Evolutionary conservation across 2,888 invertebrate genomes (phyloP).

Genomic region (Caenorhabditis panamensis): DNA sequence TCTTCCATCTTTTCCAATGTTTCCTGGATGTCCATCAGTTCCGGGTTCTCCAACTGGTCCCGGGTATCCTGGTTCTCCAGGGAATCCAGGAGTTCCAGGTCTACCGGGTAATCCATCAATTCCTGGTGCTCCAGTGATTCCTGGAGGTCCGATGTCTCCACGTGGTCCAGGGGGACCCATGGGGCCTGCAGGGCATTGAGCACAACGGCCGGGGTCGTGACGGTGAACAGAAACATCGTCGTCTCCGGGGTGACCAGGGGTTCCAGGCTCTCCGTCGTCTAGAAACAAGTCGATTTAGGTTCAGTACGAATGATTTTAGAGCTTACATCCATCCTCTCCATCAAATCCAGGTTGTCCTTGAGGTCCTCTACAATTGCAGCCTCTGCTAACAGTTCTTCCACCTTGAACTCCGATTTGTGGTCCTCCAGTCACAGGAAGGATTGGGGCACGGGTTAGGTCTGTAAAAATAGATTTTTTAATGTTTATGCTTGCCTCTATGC

Average conservation of each 20-base stretch:
- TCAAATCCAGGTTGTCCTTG: constrained; percentile 56
- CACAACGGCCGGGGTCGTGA: constrained; percentile 59
- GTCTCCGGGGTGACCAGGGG: constrained; percentile 35
- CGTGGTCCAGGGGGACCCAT: constrained; percentile 70
- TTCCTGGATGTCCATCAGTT: constrained; percentile 54
- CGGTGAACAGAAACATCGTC: constrained; percentile 53
- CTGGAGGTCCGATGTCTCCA: constrained; percentile 55
- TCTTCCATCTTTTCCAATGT: constrained; percentile 42
- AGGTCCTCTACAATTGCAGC: constrained; percentile 57
- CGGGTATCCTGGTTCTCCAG: constrained; percentile 60
- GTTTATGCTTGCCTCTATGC: no score
- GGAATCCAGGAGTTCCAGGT: constrained; percentile 53
- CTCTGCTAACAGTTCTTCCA: constrained; percentile 16
- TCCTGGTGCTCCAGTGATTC: constrained; percentile 45
- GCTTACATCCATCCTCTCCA: constrained; percentile 54
- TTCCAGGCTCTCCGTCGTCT: constrained; percentile 55
- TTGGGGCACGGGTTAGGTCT: constrained; percentile 53
- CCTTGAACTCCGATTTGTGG: background rate
- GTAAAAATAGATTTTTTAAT: constrained; percentile 17
- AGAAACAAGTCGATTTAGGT: background rate
- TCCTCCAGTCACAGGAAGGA: constrained; percentile 42
- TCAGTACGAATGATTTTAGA: background rate
- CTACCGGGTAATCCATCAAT: constrained; percentile 64
- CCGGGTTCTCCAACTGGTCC: constrained; percentile 63
- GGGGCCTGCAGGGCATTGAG: constrained; percentile 71